Conservation (phyloP, 2,888 invertebrate species). For the Timema cristinae region DNA sequence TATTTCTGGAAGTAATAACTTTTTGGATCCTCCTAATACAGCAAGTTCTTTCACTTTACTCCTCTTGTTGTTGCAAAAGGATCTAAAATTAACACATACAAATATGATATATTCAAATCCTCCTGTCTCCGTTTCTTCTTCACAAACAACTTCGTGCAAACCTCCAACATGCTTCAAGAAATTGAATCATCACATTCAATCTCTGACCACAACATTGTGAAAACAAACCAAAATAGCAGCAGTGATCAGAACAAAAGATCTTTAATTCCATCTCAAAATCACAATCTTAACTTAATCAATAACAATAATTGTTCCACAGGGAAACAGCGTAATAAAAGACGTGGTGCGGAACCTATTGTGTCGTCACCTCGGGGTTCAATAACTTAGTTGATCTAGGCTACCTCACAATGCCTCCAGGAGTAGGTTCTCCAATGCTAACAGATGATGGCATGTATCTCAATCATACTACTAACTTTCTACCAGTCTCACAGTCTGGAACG, state of each 20-base stretch:
- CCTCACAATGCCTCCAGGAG: constrained; percentile 25
- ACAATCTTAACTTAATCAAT: constrained; percentile 6
- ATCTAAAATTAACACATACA: constrained; percentile 9
- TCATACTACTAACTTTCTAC: constrained; percentile 18
- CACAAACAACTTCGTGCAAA: constrained; percentile 15
- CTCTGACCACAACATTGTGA: neutral
- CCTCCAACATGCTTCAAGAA: neutral
- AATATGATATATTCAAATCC: constrained; percentile 11
- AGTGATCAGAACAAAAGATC: constrained; percentile 4
- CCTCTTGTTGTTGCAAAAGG: constrained; percentile 10
- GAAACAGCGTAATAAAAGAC: constrained; percentile 20
- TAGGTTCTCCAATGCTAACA: constrained; percentile 24
- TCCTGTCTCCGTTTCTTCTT: constrained; percentile 6
- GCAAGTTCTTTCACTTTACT: constrained; percentile 19
- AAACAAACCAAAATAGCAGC: constrained; percentile 9
- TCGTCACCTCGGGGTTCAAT: constrained; percentile 19
- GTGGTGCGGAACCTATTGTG: constrained; percentile 20
- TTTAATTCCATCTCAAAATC: constrained; percentile 6
- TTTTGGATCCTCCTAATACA: constrained; percentile 13
- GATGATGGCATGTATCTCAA: constrained; percentile 20
- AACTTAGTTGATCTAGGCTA: constrained; percentile 26
- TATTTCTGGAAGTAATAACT: constrained; percentile 11
- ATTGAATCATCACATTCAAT: constrained; percentile 2
- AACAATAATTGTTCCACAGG: constrained; percentile 9
- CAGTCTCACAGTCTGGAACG: constrained; percentile 12